Base-by-base conservation (phyloP, 2,888 invertebrate genomes). In the Byasa hedistus region DNA sequence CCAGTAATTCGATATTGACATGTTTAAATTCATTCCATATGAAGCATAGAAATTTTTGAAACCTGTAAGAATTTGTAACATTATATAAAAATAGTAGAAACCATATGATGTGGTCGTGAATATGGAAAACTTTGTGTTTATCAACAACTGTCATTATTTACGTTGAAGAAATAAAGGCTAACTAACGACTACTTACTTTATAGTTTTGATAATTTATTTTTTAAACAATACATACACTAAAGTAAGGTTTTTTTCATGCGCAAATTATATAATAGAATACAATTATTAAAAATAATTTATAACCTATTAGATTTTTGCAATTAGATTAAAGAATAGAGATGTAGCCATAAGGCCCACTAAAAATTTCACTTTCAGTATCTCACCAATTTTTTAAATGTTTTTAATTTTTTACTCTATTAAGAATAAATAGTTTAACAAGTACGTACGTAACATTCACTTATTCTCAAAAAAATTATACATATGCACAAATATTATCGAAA, bases 1-100 rank as follows among this genome's bases (percentile, higher is more conserved):
- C 91, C 91, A 91, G 23, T 62, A n/a, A 48, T 15, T 55, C n/a
- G 58, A 21, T 17, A 24, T 44, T 1, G 66, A 57, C 61, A 61
- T 65, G 19, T 27, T 59, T 23, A 64, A 27, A 7, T 54, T 54
- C 44, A 1, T 56, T 4, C 32, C 21, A n/a, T 32, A 1, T 57
- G 23, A 21, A 10, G 5, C 12, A 56, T 24, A 48, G 22, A 44
- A 51, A 24, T 48, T 52, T 22, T 51, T 61, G 19, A 55, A 3
- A n/a, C 54, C 59, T 65, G 22, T 15, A 56, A 59, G 3, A 57
- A 56, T 21, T 22, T 54, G 54, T 12, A 54, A 54, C n/a, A 54
- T 12, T 54, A 12, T 2, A 54, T n/a, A 54, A 21, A 22, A 21
- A 21, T 22, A 54, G 8, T n/a, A 22, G n/a, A 54, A 12, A 10